phyloP scores from a whole-genome alignment of 2,888 invertebrate species.

The Alcis repandata region DNA sequence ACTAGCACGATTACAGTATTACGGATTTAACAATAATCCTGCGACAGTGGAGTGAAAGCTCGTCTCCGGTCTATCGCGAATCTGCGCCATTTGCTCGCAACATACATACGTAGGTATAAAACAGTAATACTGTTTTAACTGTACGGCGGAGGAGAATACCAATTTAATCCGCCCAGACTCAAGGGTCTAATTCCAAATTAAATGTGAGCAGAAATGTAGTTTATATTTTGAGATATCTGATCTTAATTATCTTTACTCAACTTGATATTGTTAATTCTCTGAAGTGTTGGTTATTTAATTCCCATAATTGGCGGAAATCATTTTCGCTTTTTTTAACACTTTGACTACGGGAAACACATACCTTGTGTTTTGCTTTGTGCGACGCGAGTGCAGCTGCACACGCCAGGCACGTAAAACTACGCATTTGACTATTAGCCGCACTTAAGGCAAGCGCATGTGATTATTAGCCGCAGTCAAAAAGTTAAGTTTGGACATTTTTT shows the following conservation, averaged over 20 bases:
- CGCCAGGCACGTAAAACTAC: too few species aligned
- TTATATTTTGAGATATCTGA: conserved; percentile 37
- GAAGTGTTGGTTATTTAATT: conserved; percentile 28
- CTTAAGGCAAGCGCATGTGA: too few species aligned
- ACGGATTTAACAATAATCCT: conserved; percentile 2
- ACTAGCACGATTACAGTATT: neutral
- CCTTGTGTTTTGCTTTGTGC: too few species aligned
- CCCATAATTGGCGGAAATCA: conserved; percentile 1
- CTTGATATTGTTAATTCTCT: conserved; percentile 35
- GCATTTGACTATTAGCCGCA: too few species aligned
- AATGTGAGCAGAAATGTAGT: conserved; percentile 37
- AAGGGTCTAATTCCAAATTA: conserved; percentile 38
- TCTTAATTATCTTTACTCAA: conserved; percentile 35
- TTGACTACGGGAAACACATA: too few species aligned
- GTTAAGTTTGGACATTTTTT: too few species aligned
- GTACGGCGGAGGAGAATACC: conserved; percentile 25
- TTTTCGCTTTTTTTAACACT: neutral
- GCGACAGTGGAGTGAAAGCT: conserved; percentile 1
- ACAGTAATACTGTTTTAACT: conserved; percentile 27
- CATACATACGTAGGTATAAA: conserved; percentile 17
- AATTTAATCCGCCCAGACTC: conserved; percentile 36
- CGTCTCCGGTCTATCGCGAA: conserved; percentile 10
- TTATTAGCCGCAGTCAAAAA: too few species aligned
- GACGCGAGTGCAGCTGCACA: too few species aligned
- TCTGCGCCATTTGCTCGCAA: conserved; percentile 22